phyloP scores from a whole-genome alignment of 1,140 invertebrate genomes.

The Asbolus verrucosus region DNA sequence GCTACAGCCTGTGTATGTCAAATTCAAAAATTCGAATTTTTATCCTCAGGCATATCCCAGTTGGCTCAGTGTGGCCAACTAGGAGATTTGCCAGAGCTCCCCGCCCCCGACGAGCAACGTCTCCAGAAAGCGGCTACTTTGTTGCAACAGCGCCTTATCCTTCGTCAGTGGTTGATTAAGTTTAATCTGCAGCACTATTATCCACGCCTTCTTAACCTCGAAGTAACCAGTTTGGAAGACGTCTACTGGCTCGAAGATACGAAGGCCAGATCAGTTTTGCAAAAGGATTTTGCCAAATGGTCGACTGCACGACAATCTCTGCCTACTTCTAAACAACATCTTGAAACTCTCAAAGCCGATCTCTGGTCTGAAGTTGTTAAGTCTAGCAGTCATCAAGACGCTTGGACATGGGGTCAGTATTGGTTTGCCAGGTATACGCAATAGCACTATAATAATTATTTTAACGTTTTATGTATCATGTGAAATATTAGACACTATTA shows the following conservation, averaged over 20 bases:
- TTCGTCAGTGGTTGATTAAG: conserved; percentile 83
- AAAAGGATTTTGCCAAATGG: conserved; percentile 84
- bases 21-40: conserved; percentile 11
- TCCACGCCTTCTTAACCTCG: conserved; percentile 81
- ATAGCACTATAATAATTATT: too few species aligned
- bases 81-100: conserved; percentile 79
- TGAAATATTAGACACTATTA: too few species aligned
- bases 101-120: conserved; percentile 82
- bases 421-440: too few species aligned
- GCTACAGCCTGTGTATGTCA: background rate
- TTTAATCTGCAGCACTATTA: conserved; percentile 81
- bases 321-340: conserved; percentile 81
- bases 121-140: conserved; percentile 80
- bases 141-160: conserved; percentile 82
- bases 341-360: conserved; percentile 81
- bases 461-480: too few species aligned
- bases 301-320: conserved; percentile 80
- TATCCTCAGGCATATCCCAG: conserved; percentile 80
- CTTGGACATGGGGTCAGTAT: conserved; percentile 84
- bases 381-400: conserved; percentile 86
- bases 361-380: conserved; percentile 91
- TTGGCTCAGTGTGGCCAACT: conserved; percentile 79
- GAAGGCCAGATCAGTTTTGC: conserved; percentile 75
- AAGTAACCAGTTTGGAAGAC: conserved; percentile 85
- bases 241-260: conserved; percentile 90